Evolutionary conservation across 2,888 invertebrate species (phyloP).

Genomic region (Thereva nobilitata): DNA sequence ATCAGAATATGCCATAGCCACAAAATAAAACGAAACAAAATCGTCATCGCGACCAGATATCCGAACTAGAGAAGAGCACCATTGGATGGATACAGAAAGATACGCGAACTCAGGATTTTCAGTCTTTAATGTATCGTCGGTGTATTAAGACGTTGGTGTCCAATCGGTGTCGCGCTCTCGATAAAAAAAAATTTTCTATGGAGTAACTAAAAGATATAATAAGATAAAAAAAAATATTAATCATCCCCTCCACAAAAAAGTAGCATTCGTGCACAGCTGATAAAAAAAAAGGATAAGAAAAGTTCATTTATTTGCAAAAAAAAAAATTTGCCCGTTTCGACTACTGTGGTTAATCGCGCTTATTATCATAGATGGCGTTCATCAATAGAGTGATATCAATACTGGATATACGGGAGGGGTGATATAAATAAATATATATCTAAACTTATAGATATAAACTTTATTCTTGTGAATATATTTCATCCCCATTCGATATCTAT

Average conservation of each 20-base stretch:
- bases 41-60: slow-evolving; percentile 12
- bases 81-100: slow-evolving; percentile 32
- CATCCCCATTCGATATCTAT: too few relatives aligned
- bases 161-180: slow-evolving; percentile 14
- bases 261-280: background rate
- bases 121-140: slow-evolving; percentile 57
- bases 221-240: background rate
- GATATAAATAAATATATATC: background rate
- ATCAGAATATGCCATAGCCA: background rate
- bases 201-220: background rate
- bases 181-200: background rate
- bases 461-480: background rate
- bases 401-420: slow-evolving; percentile 9
- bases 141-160: slow-evolving; percentile 51
- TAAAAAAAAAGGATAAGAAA: background rate
- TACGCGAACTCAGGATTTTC: slow-evolving; percentile 32
- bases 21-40: background rate
- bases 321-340: background rate
- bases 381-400: background rate
- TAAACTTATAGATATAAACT: background rate
- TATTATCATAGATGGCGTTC: slow-evolving; percentile 16
- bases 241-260: background rate
- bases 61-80: slow-evolving; percentile 27
- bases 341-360: slow-evolving; percentile 8
- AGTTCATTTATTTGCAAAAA: too few relatives aligned